phyloP scores from a whole-genome alignment of 2,797 vertebrate species.

The Esox lucius region DNA sequence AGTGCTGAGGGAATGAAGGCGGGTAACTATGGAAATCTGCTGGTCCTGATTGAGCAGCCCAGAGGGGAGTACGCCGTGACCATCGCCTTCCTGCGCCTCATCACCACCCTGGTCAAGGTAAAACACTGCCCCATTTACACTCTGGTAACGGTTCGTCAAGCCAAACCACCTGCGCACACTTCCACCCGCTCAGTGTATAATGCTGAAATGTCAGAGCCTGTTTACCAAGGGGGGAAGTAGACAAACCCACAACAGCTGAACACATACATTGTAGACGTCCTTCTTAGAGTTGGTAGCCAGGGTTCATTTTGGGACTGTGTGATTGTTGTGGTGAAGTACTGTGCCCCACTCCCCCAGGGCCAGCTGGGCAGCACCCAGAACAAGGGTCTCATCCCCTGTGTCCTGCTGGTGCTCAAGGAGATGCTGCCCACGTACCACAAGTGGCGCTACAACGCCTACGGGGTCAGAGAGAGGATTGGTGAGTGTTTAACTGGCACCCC shows the following conservation, averaged over 20 bases:
- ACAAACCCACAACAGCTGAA: too few relatives aligned
- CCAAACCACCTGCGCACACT: background rate
- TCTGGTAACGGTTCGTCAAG: background rate
- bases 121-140: background rate
- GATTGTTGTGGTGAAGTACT: background rate
- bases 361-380: conserved; percentile 95
- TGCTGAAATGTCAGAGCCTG: background rate
- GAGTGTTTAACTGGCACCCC: conserved; percentile 31
- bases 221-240: too few relatives aligned
- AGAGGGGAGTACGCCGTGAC: conserved; percentile 93
- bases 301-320: too few relatives aligned
- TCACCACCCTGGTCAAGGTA: conserved; percentile 95
- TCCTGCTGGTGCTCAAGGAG: conserved; percentile 94
- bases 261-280: too few relatives aligned
- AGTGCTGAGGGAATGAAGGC: conserved; percentile 98
- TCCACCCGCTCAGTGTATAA: background rate
- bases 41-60: conserved; percentile 93
- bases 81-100: conserved; percentile 88
- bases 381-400: conserved; percentile 92
- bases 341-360: conserved; percentile 76
- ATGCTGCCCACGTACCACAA: conserved; percentile 98
- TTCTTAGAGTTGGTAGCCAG: too few relatives aligned
- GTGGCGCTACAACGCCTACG: conserved; percentile 93
- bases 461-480: conserved; percentile 93
- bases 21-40: conserved; percentile 91